phyloP scores from a whole-genome alignment of 2,888 invertebrate genomes.

The Synanthedon formicaeformis region DNA sequence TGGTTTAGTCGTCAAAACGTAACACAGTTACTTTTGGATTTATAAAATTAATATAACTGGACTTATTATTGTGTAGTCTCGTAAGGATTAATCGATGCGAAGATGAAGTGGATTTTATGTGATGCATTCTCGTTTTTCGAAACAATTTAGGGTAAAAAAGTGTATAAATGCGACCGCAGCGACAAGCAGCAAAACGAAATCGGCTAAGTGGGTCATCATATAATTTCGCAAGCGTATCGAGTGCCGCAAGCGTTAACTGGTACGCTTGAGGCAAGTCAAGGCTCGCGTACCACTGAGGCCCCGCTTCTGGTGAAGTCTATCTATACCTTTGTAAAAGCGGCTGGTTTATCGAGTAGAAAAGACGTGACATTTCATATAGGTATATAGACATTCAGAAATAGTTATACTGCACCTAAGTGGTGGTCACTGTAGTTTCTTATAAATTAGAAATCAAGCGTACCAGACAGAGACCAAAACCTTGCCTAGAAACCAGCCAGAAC shows the following conservation, averaged over 20 bases:
- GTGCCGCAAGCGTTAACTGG: conserved; percentile 65
- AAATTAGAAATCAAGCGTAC: too few species aligned
- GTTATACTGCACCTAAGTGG: too few species aligned
- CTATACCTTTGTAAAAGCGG: neutral
- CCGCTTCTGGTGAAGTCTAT: neutral
- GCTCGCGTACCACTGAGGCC: conserved; percentile 38
- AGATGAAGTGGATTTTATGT: neutral
- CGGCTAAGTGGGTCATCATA: conserved; percentile 64
- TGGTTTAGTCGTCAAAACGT: too few species aligned
- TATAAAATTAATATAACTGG: too few species aligned
- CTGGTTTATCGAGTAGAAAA: too few species aligned
- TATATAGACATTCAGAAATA: too few species aligned
- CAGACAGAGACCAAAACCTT: too few species aligned
- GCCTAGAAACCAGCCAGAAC: too few species aligned
- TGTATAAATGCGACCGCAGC: conserved; percentile 38
- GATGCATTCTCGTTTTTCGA: conserved; percentile 26
- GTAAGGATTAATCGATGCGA: neutral
- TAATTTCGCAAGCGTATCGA: conserved; percentile 67
- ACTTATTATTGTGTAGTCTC: too few species aligned
- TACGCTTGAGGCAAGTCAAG: conserved; percentile 60
- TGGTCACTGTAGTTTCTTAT: too few species aligned
- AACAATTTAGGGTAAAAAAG: conserved; percentile 43
- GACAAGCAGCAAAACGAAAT: conserved; percentile 57
- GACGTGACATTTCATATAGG: too few species aligned
- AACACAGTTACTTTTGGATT: too few species aligned